Evolutionary conservation across 2,113 vertebrate genomes (phyloP).

Genomic region (Eubucco bourcierii): DNA sequence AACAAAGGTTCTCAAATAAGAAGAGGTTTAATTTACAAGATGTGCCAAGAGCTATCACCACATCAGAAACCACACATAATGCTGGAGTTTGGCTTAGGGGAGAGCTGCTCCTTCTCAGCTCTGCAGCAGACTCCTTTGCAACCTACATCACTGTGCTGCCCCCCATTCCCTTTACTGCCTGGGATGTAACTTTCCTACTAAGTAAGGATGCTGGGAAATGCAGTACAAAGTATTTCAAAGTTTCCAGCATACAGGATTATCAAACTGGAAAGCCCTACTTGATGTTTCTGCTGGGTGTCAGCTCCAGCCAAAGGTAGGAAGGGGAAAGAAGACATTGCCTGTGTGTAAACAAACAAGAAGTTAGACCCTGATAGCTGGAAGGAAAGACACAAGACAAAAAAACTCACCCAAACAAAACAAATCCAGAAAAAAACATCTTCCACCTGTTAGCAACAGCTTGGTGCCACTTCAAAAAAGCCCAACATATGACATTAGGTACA

Average conservation of each 20-base stretch:
- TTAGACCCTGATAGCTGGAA: not conserved
- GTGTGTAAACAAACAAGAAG: not conserved
- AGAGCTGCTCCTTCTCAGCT: not conserved
- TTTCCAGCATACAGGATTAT: not conserved
- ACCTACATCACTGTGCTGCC: not conserved
- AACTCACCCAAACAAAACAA: not conserved
- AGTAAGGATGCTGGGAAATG: not conserved
- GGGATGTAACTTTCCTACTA: not conserved
- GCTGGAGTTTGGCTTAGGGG: not conserved
- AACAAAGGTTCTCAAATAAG: not conserved
- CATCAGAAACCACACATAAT: not conserved
- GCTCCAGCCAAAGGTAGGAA: not conserved
- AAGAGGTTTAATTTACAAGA: not conserved
- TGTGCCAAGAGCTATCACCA: not conserved
- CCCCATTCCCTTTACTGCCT: not conserved
- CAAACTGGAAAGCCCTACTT: not conserved
- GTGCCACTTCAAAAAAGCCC: not conserved
- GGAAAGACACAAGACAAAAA: not conserved
- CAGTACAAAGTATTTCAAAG: not conserved
- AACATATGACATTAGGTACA: not conserved
- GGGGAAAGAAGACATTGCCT: fast-evolving
- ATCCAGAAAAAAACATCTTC: not conserved
- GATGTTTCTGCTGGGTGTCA: not conserved
- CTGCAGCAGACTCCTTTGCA: not conserved
- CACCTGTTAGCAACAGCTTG: not conserved